Base-by-base conservation (phyloP, 1,140 invertebrate genomes). In the Neodiprion fabricii region DNA sequence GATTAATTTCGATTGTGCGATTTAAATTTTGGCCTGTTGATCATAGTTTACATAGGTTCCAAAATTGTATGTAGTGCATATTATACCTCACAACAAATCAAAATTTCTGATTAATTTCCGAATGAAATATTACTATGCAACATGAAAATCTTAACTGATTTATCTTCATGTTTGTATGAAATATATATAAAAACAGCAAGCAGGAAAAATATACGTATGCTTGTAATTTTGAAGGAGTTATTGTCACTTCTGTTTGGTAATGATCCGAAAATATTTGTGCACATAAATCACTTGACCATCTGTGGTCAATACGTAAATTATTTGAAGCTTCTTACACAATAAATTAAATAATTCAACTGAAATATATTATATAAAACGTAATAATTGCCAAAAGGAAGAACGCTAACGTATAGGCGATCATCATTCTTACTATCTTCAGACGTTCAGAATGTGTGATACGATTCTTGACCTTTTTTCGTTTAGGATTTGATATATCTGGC, bases 281-380 rank as follows among this genome's bases (percentile, higher is more conserved):
- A 40, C 5, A 40, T 40, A 40, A 40, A 40, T 40, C 53, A 61
- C 53, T 17, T 14, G 53, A 61, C 53, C 5, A 40, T 40, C 28
- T 40, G 28, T 40, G 28, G 28, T 40, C 28, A 40, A 40, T 40
- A 1, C n/a, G 9, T 61, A 61, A 61, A 61, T 61, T 61, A 12
- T 9, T 61, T 61, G n/a, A 61, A 61, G 9, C 9, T 61, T 61
- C 4, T 61, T 2, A 40, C 8, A 61, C 9, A 17, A 40, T 40
- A 4, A 61, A 61, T 61, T 61, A 61, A 61, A 61, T 17, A 61
- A 17, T 61, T 61, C n/a, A 88, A 40, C 82, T 82, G 79, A 90
- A 89, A 78, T 89, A 90, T 71, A 90, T 86, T 78, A 89, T 84
- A 78, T 90, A 91, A 86, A 90, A 90, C 12, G 89, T 90, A 72